phyloP scores from a whole-genome alignment of 1,140 invertebrate genomes.

The Leptinotarsa lineolata region DNA sequence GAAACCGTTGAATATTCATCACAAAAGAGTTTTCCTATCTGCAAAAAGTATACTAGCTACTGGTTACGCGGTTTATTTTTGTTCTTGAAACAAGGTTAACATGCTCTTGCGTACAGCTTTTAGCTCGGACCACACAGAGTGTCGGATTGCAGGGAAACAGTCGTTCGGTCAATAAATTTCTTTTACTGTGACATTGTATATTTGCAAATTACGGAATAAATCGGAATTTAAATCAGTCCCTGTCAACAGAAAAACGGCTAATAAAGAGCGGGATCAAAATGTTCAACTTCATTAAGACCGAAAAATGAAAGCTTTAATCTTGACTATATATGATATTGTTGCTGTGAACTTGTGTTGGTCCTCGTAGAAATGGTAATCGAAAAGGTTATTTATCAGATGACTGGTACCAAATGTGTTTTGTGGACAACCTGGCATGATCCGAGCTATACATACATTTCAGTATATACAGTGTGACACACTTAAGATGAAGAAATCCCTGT shows the following conservation, averaged over 20 bases:
- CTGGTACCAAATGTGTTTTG: too few relatives aligned
- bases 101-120: conserved; percentile 9
- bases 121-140: conserved; percentile 12
- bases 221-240: background rate
- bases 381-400: too few relatives aligned
- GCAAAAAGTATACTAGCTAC: conserved; percentile 9
- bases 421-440: too few relatives aligned
- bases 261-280: background rate
- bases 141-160: conserved; percentile 11
- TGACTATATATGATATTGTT: background rate
- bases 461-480: too few relatives aligned
- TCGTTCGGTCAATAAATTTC: conserved; percentile 17
- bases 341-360: background rate
- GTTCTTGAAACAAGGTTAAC: conserved; percentile 11
- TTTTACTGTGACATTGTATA: conserved; percentile 16
- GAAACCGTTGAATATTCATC: conserved; percentile 18
- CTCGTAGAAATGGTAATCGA: too few relatives aligned
- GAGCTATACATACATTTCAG: too few relatives aligned
- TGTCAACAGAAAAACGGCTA: conserved; percentile 8
- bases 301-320: conserved; percentile 6
- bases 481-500: too few relatives aligned
- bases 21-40: conserved; percentile 5
- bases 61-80: conserved; percentile 19
- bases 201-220: conserved; percentile 23
- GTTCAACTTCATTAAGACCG: conserved; percentile 16